These are phyloP conservation scores for Cladopsammia gracilis DNA, from an alignment of 64 coral and sea anemone genomes.

Conservation along the genomic window DNA sequence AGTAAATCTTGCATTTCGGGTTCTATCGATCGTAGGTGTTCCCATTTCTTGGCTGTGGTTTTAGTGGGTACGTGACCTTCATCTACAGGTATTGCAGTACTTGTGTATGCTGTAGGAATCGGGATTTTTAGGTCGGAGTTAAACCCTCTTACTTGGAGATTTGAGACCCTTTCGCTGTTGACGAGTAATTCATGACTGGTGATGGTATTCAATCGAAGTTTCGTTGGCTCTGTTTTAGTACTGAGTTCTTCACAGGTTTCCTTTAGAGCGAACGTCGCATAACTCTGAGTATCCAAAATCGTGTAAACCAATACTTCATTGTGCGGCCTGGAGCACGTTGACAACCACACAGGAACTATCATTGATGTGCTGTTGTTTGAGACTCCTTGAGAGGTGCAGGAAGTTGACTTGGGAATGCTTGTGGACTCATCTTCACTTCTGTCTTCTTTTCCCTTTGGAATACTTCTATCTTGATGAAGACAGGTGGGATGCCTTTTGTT, in stretches of 20 bases:
- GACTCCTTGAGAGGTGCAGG: not conserved
- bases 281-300: not conserved
- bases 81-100: not conserved
- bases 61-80: not conserved
- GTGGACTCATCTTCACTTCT: not conserved
- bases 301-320: not conserved
- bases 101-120: not conserved
- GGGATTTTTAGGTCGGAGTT: not conserved
- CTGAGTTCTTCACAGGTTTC: not conserved
- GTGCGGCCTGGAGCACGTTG: not conserved
- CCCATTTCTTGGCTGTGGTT: not conserved
- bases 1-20: not conserved
- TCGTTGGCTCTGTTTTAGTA: not conserved
- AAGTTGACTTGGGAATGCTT: not conserved
- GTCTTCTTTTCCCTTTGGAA: not conserved
- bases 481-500: not conserved
- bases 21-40: not conserved
- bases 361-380: not conserved
- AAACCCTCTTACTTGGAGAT: not conserved
- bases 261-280: not conserved
- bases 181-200: not conserved
- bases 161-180: not conserved
- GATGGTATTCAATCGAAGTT: not conserved
- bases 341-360: not conserved
- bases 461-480: not conserved